Conservation (phyloP, 2,797 vertebrate species). For the Neoniphon sammara region DNA sequence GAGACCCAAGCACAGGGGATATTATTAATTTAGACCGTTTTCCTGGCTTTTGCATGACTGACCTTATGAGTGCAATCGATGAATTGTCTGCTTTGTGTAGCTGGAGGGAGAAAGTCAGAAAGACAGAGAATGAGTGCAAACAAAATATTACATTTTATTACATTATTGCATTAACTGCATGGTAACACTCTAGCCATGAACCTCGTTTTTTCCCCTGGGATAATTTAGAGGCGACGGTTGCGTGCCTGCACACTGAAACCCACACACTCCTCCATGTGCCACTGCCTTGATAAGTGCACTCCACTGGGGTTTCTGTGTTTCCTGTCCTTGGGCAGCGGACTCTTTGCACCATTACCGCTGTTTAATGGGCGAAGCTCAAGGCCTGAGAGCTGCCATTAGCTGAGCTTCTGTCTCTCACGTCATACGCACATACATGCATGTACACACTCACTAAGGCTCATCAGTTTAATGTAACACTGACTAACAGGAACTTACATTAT, state of each 20-base stretch:
- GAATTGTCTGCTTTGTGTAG: slow-evolving; percentile 29
- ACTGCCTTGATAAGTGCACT: slow-evolving; percentile 59
- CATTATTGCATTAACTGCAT: slow-evolving; percentile 24
- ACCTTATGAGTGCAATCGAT: slow-evolving; percentile 27
- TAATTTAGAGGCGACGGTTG: slow-evolving; percentile 2
- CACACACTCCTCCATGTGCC: slow-evolving; percentile 24
- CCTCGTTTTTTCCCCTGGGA: slow-evolving; percentile 10
- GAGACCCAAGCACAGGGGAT: slow-evolving; percentile 23
- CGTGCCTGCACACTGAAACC: slow-evolving; percentile 39
- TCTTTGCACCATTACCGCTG: slow-evolving; percentile 61
- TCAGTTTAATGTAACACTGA: neutral
- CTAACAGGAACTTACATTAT: neutral
- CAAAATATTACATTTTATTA: too few relatives aligned
- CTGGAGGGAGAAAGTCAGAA: neutral
- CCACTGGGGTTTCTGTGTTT: slow-evolving; percentile 49
- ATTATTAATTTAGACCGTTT: slow-evolving; percentile 72
- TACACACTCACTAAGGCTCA: neutral
- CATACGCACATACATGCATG: neutral
- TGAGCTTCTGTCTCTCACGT: slow-evolving; percentile 50
- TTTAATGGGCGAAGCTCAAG: slow-evolving; percentile 52
- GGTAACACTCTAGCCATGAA: slow-evolving; percentile 16
- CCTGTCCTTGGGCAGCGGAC: slow-evolving; percentile 37
- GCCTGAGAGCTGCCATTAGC: slow-evolving; percentile 67
- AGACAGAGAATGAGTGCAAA: neutral
- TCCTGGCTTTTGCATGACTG: slow-evolving; percentile 41